Evolutionary conservation across 2,113 vertebrate genomes (phyloP).

Genomic region (Microcebus lehilahytsara): DNA sequence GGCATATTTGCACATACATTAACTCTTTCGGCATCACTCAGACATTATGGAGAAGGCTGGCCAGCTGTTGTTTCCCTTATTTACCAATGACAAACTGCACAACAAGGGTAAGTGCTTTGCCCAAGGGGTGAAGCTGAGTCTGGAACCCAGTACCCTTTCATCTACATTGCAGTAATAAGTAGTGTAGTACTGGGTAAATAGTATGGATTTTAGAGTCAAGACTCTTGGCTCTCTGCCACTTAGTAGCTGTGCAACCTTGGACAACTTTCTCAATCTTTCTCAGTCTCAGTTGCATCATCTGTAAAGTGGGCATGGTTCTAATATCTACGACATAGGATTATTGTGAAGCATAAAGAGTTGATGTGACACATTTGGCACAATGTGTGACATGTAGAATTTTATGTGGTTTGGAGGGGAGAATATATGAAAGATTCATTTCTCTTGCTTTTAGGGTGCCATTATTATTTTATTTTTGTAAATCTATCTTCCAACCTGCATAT

Average conservation of each 20-base stretch:
- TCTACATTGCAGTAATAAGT: constrained; percentile 59
- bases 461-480: neutral
- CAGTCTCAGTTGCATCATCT: constrained; percentile 46
- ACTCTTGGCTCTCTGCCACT: constrained; percentile 59
- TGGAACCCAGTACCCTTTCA: constrained; percentile 63
- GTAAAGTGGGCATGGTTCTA: neutral
- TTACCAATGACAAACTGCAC: constrained; percentile 58
- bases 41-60: neutral
- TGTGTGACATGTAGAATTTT: neutral
- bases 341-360: neutral
- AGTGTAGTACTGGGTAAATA: constrained; percentile 53
- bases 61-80: constrained; percentile 41
- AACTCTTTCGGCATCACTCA: constrained; percentile 46
- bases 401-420: neutral
- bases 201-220: constrained; percentile 66
- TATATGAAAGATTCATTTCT: neutral
- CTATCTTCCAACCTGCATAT: neutral
- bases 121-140: constrained; percentile 62
- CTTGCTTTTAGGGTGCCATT: neutral
- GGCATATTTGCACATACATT: neutral
- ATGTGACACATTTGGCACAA: neutral
- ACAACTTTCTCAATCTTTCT: constrained; percentile 22
- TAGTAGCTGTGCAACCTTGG: constrained; percentile 1
- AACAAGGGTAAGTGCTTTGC: constrained; percentile 49
- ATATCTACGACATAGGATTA: neutral